Evolutionary conservation across 2,113 vertebrate genomes (phyloP), one percentile per base, ranked within the genome.

Genomic region (Bombycilla garrulus): DNA sequence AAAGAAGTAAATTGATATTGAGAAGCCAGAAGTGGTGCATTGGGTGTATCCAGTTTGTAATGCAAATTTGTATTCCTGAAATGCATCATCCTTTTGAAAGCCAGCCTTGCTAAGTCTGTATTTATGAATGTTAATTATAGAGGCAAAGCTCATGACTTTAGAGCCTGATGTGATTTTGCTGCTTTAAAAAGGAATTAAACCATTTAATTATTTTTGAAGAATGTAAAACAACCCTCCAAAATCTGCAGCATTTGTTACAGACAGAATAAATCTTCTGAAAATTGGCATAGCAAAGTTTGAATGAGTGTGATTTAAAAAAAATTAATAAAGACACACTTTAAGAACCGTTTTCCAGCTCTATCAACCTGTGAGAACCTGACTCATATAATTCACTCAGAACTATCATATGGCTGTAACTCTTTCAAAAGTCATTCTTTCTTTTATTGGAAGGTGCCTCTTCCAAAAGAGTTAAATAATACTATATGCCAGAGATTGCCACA

Each of bases 51-150:
- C 60, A 70, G 64, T 72, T 73, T n/a, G 47, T 61, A 33, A 51
- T 71, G 48, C 40, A 92, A 78, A 94, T 74, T 48, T 71, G n/a
- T 78, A 77, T 86, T 91, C 80, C 79, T 81, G 44, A 95, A 93
- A 90, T 86, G 76, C 45, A 83, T 45, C 77, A 64, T 74, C 64
- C 48, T 71, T 84, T 84, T 81, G 69, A 90, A 93, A 95, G 42
- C 40, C 60, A 67, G 82, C 62, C 71, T 88, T 67, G 56, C 47
- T 92, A 93, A 96, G 64, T 81, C 85, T 92, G 18, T 88, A 77
- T 80, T 93, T 94, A 70, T 60, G 50, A 86, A 78, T 64, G 57
- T 79, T 88, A 94, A 86, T 78, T 81, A 81, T 47, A 38, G 71
- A 94, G 72, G 38, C 42, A 90, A 91, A 92, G 50, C 78, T 92